phyloP scores from a whole-genome alignment of 2,113 vertebrate genomes.

The Sinocyclocheilus anophthalmus region DNA sequence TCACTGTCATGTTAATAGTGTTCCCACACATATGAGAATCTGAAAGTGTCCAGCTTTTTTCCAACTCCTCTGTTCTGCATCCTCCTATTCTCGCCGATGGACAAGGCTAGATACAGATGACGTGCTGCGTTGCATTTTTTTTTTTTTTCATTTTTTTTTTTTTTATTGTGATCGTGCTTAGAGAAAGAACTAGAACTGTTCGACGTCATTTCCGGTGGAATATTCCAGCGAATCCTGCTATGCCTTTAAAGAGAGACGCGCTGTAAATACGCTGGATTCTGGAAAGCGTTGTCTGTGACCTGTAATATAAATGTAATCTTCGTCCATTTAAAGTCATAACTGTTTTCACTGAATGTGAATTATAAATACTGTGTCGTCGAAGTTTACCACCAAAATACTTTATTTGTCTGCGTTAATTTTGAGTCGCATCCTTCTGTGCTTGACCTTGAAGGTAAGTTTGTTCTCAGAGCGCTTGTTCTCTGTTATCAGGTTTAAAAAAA shows the following conservation, averaged over 20 bases:
- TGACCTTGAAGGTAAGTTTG: constrained; percentile 54
- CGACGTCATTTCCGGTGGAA: constrained; percentile 78
- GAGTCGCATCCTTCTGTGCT: background rate
- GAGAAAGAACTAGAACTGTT: constrained; percentile 42
- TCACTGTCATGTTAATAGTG: too few relatives aligned
- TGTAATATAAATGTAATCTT: background rate
- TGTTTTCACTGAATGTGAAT: background rate
- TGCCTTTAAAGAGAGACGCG: constrained; percentile 67
- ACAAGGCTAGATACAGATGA: background rate
- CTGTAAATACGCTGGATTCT: background rate
- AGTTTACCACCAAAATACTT: background rate
- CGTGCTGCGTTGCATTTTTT: background rate
- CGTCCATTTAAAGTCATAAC: background rate
- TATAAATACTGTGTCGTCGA: background rate
- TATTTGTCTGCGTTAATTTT: background rate
- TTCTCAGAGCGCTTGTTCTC: background rate
- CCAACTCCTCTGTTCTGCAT: background rate
- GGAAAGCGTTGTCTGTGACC: constrained; percentile 20
- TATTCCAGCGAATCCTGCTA: constrained; percentile 64
- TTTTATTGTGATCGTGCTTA: constrained; percentile 44
- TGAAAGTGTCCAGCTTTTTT: background rate
- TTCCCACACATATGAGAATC: background rate
- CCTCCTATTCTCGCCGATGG: background rate
- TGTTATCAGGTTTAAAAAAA: background rate
- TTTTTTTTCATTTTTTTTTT: background rate